Conservation (phyloP, 2,113 vertebrate species). For the Clarias gariepinus region DNA sequence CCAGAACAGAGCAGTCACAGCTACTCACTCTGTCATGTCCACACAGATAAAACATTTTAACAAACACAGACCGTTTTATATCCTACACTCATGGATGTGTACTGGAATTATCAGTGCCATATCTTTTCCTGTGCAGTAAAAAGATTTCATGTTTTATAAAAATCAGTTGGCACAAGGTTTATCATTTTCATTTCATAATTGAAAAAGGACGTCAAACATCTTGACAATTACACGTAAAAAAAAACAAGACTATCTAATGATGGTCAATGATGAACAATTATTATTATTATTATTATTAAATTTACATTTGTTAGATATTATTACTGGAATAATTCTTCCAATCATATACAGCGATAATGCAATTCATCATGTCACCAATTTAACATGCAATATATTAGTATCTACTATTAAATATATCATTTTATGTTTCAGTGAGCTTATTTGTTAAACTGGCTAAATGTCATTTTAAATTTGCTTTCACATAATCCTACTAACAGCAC, state of each 20-base stretch:
- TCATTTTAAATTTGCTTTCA: neutral
- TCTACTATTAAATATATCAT: neutral
- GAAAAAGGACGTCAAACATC: neutral
- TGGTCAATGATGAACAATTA: neutral
- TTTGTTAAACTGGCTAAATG: neutral
- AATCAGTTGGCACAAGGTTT: neutral
- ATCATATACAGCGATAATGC: neutral
- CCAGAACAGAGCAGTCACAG: neutral
- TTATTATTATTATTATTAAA: no score
- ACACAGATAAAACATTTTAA: slow-evolving; percentile 54
- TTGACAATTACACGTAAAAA: slow-evolving; percentile 3
- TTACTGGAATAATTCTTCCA: neutral
- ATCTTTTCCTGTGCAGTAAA: slow-evolving; percentile 20
- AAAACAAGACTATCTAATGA: slow-evolving; percentile 4
- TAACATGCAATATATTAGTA: neutral
- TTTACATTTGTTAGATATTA: neutral
- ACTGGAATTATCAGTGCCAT: slow-evolving; percentile 10
- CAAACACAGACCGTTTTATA: slow-evolving; percentile 56
- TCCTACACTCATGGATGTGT: slow-evolving; percentile 34
- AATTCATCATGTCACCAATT: neutral
- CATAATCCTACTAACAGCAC: neutral
- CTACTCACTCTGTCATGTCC: slow-evolving; percentile 37
- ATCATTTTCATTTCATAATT: neutral
- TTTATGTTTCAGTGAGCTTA: neutral
- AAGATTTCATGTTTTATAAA: slow-evolving; percentile 20